Percentiles rank a stretch among this genome's conserved stretches.
Evolutionary conservation across 2,797 vertebrate genomes (phyloP).

Genomic region (Acropternis orthonyx): DNA sequence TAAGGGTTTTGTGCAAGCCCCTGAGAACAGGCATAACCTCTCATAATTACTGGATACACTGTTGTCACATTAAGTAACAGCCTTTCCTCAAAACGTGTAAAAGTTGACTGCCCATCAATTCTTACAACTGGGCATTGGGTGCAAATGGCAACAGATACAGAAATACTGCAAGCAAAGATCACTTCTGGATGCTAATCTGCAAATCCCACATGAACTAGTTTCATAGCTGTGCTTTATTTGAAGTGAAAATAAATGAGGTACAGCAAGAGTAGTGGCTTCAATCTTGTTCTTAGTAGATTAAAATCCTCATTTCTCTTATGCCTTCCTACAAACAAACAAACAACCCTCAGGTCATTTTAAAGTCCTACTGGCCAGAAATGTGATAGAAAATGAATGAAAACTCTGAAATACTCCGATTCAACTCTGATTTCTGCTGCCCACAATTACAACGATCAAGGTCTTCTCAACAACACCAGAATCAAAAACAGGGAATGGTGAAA

Average conservation of each 20-base stretch:
- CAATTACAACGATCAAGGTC: neutral
- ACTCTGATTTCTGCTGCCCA: neutral
- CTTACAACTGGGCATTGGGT: neutral
- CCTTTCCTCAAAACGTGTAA: neutral
- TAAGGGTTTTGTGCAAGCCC: neutral
- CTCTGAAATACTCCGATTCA: neutral
- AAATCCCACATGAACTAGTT: neutral
- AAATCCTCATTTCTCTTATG: neutral
- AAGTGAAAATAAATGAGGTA: neutral
- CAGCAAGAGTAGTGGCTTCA: neutral
- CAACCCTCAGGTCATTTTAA: neutral
- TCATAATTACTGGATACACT: neutral
- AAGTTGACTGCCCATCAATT: neutral
- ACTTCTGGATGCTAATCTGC: neutral
- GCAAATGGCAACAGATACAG: neutral
- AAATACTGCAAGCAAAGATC: neutral
- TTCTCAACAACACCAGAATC: neutral
- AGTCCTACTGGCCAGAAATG: neutral
- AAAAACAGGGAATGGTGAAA: neutral
- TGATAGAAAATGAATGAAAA: neutral
- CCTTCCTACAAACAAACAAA: neutral
- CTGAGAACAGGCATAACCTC: slow-evolving; percentile 2
- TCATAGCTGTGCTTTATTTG: neutral
- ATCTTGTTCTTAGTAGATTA: neutral
- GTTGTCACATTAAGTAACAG: neutral